Evolutionary conservation across 2,797 vertebrate species (phyloP).

Genomic region (Lagocephalus sceleratus): DNA sequence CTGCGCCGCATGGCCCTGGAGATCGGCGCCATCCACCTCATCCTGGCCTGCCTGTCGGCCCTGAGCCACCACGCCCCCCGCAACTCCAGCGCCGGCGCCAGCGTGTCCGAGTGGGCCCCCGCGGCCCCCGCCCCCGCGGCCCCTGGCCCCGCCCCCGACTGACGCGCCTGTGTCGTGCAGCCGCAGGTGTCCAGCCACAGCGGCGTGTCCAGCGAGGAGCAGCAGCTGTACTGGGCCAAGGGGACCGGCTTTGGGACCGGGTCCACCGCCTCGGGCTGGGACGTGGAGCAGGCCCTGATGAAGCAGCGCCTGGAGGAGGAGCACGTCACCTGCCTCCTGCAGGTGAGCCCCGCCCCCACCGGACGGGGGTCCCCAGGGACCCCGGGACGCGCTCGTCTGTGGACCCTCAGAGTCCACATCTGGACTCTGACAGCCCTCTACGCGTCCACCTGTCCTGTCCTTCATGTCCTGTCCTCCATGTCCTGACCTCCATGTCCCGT

Average conservation of each 20-base stretch:
- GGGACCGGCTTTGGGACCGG: slow-evolving; percentile 99
- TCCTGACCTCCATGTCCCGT: too few relatives aligned
- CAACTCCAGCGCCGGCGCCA: slow-evolving; percentile 85
- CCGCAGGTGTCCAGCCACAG: slow-evolving; percentile 90
- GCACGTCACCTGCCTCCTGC: slow-evolving; percentile 96
- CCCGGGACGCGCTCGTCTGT: too few relatives aligned
- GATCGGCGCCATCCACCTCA: slow-evolving; percentile 95
- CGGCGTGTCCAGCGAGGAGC: slow-evolving; percentile 88
- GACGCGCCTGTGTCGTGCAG: slow-evolving; percentile 69
- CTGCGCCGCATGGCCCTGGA: slow-evolving; percentile 95
- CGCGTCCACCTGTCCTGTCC: too few relatives aligned
- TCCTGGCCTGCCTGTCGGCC: slow-evolving; percentile 94
- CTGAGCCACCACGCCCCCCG: slow-evolving; percentile 95
- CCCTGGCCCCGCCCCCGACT: too few relatives aligned
- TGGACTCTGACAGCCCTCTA: too few relatives aligned
- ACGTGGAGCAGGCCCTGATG: slow-evolving; percentile 96
- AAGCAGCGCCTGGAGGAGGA: slow-evolving; percentile 97
- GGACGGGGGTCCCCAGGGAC: too few relatives aligned
- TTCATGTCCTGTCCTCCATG: too few relatives aligned
- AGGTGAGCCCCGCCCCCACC: slow-evolving; percentile 68
- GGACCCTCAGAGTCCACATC: too few relatives aligned
- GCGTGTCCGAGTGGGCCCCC: slow-evolving; percentile 88
- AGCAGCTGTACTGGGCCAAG: slow-evolving; percentile 98
- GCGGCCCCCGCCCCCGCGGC: too few relatives aligned
- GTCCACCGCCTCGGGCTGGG: slow-evolving; percentile 98